Evolutionary conservation across 1,140 invertebrate species (phyloP), one percentile per base, ranked within the genome.

Genomic region (Medauroidea extradentata): DNA sequence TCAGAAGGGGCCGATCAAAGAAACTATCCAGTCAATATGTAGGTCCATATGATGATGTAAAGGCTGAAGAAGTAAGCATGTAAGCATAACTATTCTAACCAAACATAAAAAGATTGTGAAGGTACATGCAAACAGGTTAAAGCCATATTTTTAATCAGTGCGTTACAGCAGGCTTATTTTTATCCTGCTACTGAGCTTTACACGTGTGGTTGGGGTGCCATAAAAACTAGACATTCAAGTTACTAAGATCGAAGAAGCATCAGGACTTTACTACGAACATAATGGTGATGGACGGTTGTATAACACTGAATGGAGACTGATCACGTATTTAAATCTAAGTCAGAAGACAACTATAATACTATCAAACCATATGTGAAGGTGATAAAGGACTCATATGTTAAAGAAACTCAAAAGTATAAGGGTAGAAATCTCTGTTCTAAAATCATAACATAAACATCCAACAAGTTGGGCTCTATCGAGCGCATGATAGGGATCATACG

Each of bases 41-140:
- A 53, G 51, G 51, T 4, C 51, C 51, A 13, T 53, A 38, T 19
- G 14, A 25, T 7, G 51, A 18, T 5, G 24, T 29, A 38, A 27
- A 19, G 14, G 9, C 24, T 2, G 8, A 53, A 9, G 51, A 21
- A 13, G 51, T 53, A 13, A 53, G n/a, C n/a, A n/a, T n/a, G n/a
- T n/a, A n/a, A n/a, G 24, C 14, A 19, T 38, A 18, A 19, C 18
- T 13, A 14, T 53, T n/a, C 27, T 34, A 2, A 14, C 9, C 5
- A 19, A 25, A 38, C 27, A 14, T 34, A 38, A 38, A 19, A 53
- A 23, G 11, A 2, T 14, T 29, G 43, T 46, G 43, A 53, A 38
- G 8, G 51, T 53, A 13, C 51, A 53, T 53, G 23, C 51, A 34
- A 53, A 53, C 24, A 25, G 24, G 24, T 38, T 53, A 19, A 53